Conservation (phyloP, 2,797 vertebrate genomes). For the Mastacembelus armatus region DNA sequence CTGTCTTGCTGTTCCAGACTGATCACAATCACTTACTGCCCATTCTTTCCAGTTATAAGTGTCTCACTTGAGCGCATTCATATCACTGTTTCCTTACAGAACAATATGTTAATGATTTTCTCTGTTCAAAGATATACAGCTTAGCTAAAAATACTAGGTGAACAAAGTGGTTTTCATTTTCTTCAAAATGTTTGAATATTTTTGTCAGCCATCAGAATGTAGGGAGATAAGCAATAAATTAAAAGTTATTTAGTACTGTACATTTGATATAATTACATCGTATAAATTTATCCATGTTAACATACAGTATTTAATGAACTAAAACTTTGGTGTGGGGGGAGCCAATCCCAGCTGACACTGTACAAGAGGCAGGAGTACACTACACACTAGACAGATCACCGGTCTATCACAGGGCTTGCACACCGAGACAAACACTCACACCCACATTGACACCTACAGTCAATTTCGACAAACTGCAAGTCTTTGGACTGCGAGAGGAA, state of each 20-base stretch:
- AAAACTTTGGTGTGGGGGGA: neutral
- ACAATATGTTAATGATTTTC: constrained; percentile 58
- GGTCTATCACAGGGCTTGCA: no score
- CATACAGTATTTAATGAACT: neutral
- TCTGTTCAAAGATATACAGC: constrained; percentile 11
- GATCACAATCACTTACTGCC: constrained; percentile 78
- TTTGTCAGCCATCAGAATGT: constrained; percentile 1
- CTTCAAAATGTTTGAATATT: neutral
- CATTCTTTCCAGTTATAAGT: constrained; percentile 51
- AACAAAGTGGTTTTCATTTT: constrained; percentile 5
- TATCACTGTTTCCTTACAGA: constrained; percentile 48
- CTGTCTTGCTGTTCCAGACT: constrained; percentile 68
- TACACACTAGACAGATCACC: no score
- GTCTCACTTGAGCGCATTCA: constrained; percentile 50
- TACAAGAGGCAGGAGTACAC: no score
- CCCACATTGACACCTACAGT: no score
- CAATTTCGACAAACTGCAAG: no score
- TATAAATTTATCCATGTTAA: neutral
- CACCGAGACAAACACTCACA: no score
- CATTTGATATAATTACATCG: neutral
- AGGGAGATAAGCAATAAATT: neutral
- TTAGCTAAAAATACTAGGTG: neutral
- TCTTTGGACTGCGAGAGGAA: no score
- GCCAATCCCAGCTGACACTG: no score
- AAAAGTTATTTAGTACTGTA: neutral